These are phyloP conservation scores for Rhyacophila evoluta DNA, from an alignment of 2,888 invertebrate species.

Conservation along the genomic window DNA sequence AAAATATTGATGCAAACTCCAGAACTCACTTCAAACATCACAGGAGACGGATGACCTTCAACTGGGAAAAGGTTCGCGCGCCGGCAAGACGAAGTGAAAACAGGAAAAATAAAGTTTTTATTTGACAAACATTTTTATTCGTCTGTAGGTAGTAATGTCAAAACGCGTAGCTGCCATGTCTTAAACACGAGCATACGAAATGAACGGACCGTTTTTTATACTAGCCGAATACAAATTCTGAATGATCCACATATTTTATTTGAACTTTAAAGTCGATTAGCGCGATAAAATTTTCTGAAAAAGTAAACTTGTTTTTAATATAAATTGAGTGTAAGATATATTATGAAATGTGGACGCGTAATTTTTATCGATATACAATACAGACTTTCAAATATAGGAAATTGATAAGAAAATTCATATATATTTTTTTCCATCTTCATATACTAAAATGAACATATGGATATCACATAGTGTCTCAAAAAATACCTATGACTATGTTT, in stretches of 20 bases:
- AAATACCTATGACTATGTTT: no score
- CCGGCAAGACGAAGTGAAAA: neutral
- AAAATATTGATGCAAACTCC: slow-evolving; percentile 21
- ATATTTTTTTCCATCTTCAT: no score
- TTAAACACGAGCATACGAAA: neutral
- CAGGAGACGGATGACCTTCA: slow-evolving; percentile 13
- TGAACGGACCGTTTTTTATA: neutral
- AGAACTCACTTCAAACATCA: slow-evolving; percentile 18
- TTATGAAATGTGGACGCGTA: no score
- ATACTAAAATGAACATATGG: no score
- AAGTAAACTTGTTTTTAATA: no score
- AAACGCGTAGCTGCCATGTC: neutral
- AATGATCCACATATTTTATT: neutral
- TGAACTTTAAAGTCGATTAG: neutral
- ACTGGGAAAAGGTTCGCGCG: neutral
- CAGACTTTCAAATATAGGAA: no score
- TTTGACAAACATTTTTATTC: slow-evolving; percentile 4
- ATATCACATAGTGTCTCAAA: no score
- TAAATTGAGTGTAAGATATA: no score
- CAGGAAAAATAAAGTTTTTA: slow-evolving; percentile 23
- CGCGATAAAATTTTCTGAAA: neutral
- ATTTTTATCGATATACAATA: no score
- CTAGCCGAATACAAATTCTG: neutral
- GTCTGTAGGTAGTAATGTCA: neutral
- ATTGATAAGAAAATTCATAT: no score